Base-by-base conservation (phyloP, 1,140 invertebrate species). In the Vanessa tameamea region DNA sequence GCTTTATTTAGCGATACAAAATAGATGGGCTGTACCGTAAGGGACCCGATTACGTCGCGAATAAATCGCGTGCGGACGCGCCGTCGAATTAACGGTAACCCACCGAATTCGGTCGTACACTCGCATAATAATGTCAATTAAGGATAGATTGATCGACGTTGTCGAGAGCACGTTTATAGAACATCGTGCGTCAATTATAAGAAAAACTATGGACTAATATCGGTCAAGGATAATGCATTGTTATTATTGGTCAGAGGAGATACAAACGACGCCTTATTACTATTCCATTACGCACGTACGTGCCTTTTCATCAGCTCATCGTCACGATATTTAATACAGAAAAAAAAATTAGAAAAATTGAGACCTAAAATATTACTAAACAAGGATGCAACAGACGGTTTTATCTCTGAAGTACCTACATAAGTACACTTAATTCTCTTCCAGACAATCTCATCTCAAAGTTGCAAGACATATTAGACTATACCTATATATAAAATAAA, bases 1-100 rank as follows among this genome's bases (percentile, higher is more conserved):
- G 53, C 53, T 66, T 75, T 75, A 71, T 70, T 70, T 67, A 50
- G 70, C 78, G 76, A 78, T 78, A 83, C 64, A 74, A 70, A 64
- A 77, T 70, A 77, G 81, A 85, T 78, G 78, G 72, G 70, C 73
- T 87, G 81, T 89, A 90, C 87, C 87, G 87, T 83, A 89, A 90
- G 86, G 83, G 82, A 83, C 88, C 86, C 84, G 85, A 84, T 89
- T 89, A 83, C 77, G 84, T 88, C 86, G 85, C 82, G 71, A 84
- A 91, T 89, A 89, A 91, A 89, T 91, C 87, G 87, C 82, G 77
- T 74, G 76, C 76, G 66, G 69, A 79, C 75, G 78, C 82, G 71
- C 68, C 73, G 67, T 64, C 75, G 84, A 78, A 82, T 84, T 87
- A 89, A 90, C 88, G 84, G 86, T 86, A 84, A 82, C 79, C 73